A percentile compares a stretch with the other conserved stretches of the same genome.
These are phyloP conservation scores for Strigamia maritima DNA, from an alignment of 2,888 invertebrate species.

Conservation along the genomic window DNA sequence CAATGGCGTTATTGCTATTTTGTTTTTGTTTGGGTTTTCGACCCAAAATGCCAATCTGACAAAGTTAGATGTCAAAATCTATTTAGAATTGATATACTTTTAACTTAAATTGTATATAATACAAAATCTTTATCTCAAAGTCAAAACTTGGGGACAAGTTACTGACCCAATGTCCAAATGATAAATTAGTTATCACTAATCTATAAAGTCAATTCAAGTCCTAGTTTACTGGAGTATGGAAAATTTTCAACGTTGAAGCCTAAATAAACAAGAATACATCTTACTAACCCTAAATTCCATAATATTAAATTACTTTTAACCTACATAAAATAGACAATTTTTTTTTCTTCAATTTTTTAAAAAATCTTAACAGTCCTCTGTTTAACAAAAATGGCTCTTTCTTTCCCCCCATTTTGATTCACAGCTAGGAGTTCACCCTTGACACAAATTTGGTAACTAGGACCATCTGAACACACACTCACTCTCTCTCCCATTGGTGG, in stretches of 20 bases:
- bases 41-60: too few species aligned
- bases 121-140: too few species aligned
- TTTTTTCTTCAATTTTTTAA: too few species aligned
- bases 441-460: background rate
- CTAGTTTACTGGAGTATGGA: background rate
- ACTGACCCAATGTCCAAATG: background rate
- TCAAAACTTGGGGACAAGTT: too few species aligned
- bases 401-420: too few species aligned
- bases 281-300: background rate
- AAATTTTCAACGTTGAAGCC: background rate
- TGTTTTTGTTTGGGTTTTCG: too few species aligned
- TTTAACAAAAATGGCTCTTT: background rate
- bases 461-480: background rate
- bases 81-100: too few species aligned
- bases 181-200: background rate
- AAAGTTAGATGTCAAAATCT: too few species aligned
- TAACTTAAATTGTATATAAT: too few species aligned
- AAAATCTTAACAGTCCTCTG: too few species aligned
- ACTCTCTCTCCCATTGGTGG: background rate
- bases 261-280: background rate
- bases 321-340: background rate
- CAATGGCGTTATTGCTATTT: too few species aligned
- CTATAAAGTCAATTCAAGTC: background rate
- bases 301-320: background rate
- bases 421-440: background rate